phyloP scores from a whole-genome alignment of 2,888 invertebrate genomes.

The Coleophora flavipennella region DNA sequence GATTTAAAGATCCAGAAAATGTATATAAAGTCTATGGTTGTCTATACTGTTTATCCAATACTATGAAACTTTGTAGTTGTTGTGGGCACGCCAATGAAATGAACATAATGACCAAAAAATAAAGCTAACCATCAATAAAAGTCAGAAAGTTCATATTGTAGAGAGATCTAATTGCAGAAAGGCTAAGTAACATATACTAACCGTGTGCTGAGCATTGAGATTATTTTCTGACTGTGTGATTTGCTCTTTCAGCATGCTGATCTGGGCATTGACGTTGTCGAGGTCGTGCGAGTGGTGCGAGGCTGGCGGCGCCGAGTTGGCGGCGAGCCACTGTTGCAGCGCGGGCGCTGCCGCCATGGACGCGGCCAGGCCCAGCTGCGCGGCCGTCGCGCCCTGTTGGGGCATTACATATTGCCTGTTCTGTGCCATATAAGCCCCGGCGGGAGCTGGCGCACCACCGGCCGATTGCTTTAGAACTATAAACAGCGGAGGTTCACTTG shows the following conservation, averaged over 20 bases:
- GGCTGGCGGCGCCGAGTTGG: conserved; percentile 37
- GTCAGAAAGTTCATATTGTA: no score
- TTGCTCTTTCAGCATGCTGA: conserved; percentile 89
- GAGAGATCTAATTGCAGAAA: not conserved
- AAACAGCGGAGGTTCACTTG: conserved; percentile 74
- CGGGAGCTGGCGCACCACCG: conserved; percentile 66
- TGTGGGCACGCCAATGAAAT: no score
- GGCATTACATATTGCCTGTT: conserved; percentile 73
- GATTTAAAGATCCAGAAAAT: no score
- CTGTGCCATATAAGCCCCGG: conserved; percentile 71
- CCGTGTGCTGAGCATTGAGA: conserved; percentile 94
- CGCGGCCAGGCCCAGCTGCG: conserved; percentile 70
- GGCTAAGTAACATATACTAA: conserved; percentile 63
- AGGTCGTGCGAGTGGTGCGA: conserved; percentile 40
- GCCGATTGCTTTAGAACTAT: conserved; percentile 83
- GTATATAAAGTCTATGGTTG: no score
- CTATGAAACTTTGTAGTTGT: no score
- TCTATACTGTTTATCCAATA: no score
- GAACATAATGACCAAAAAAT: no score
- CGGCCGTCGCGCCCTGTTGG: conserved; percentile 70
- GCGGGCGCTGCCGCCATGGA: conserved; percentile 65
- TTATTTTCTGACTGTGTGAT: conserved; percentile 97
- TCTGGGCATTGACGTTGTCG: conserved; percentile 81
- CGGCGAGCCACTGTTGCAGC: conserved; percentile 61
- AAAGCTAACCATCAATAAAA: no score